Evolutionary conservation across 2,113 vertebrate genomes (phyloP).

Genomic region (Oreotrochilus melanogaster): DNA sequence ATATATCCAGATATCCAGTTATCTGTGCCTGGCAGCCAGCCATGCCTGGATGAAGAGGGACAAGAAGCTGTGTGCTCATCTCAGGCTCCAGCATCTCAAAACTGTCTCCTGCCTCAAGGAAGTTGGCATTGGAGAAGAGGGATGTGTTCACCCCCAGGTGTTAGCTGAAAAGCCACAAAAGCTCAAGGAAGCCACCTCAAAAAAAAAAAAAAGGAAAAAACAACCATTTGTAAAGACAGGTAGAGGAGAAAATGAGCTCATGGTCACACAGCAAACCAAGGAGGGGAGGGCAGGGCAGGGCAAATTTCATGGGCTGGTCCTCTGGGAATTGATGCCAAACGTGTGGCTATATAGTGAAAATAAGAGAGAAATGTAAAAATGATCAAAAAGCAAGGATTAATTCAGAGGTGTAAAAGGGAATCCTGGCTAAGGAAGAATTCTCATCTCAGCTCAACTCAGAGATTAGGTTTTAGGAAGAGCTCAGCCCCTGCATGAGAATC

Average conservation of each 20-base stretch:
- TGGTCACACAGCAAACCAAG: accelerated
- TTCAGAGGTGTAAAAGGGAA: background rate
- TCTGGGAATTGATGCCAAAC: background rate
- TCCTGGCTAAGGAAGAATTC: background rate
- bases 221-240: background rate
- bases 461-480: background rate
- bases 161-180: background rate
- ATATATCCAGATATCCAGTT: constrained; percentile 35
- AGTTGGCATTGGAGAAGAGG: background rate
- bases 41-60: background rate
- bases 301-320: background rate
- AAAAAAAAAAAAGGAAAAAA: too few relatives aligned
- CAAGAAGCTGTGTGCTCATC: background rate
- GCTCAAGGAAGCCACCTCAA: accelerated
- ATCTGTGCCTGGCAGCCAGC: constrained; percentile 31
- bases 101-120: background rate
- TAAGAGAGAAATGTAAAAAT: background rate
- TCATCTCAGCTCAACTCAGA: background rate
- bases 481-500: background rate
- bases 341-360: background rate
- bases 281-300: background rate
- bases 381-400: background rate
- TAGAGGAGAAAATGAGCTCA: background rate
- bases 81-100: background rate
- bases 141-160: background rate